phyloP scores from a whole-genome alignment of 2,888 invertebrate species.

The Bimastos eiseni region DNA sequence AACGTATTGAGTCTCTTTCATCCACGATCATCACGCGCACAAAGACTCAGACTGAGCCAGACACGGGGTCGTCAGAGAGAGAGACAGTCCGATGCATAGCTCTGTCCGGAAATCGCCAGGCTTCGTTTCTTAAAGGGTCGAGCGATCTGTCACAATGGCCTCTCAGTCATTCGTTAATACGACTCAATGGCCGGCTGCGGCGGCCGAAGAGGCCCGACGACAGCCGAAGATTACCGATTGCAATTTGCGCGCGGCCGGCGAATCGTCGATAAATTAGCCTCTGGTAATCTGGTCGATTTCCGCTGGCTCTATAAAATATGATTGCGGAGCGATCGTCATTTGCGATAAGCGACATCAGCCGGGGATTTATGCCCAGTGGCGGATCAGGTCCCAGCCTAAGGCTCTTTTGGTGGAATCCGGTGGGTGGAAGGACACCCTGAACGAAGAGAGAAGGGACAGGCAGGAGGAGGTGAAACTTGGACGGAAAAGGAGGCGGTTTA shows the following conservation, averaged over 20 bases:
- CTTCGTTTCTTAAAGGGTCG: not conserved
- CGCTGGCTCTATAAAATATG: conserved; percentile 17
- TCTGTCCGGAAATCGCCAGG: not conserved
- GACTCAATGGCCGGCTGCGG: not conserved
- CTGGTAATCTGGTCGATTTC: conserved; percentile 21
- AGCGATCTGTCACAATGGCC: conserved; percentile 14
- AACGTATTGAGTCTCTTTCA: not conserved
- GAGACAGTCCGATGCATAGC: conserved; percentile 2
- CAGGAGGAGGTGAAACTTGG: no score
- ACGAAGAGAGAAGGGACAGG: not conserved
- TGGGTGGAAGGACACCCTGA: not conserved
- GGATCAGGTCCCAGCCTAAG: not conserved
- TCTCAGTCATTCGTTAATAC: conserved; percentile 9
- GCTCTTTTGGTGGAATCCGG: not conserved
- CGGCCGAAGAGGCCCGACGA: not conserved
- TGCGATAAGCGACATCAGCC: not conserved
- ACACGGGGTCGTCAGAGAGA: not conserved
- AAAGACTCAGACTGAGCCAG: not conserved
- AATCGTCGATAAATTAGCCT: conserved; percentile 22
- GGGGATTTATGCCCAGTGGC: not conserved
- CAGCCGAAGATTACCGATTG: not conserved
- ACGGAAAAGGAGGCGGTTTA: no score
- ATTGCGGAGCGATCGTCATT: not conserved
- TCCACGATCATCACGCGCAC: not conserved
- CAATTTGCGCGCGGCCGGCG: not conserved